phyloP scores from a whole-genome alignment of 53 echinoderm and acorn worm genomes.

The Astropecten irregularis region DNA sequence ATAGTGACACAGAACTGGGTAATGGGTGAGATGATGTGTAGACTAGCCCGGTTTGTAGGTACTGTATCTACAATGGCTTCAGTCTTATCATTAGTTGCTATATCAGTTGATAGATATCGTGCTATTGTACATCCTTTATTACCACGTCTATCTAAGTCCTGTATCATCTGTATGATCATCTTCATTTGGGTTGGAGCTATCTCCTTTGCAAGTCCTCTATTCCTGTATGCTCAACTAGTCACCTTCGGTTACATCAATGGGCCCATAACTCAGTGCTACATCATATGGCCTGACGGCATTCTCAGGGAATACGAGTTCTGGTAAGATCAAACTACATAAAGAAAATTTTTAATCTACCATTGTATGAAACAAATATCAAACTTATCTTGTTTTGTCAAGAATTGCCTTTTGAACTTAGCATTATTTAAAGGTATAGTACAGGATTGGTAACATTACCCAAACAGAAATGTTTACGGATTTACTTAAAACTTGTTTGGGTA shows the following conservation, averaged over 20 bases:
- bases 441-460: no score
- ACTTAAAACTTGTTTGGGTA: no score
- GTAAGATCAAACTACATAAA: no score
- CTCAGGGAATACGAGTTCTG: slow-evolving; percentile 37
- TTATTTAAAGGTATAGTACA: no score
- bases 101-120: slow-evolving; percentile 83
- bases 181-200: slow-evolving; percentile 30
- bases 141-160: slow-evolving; percentile 76
- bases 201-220: slow-evolving; percentile 24
- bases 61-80: slow-evolving; percentile 74
- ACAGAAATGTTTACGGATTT: no score
- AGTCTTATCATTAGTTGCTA: slow-evolving; percentile 78
- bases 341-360: no score
- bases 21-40: slow-evolving; percentile 69
- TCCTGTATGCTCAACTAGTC: slow-evolving; percentile 22
- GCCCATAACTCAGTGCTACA: slow-evolving; percentile 26
- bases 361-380: no score
- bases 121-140: slow-evolving; percentile 89
- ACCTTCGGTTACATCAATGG: slow-evolving; percentile 38
- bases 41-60: slow-evolving; percentile 65
- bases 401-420: no score
- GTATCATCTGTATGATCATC: slow-evolving; percentile 54
- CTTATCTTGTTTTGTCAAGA: no score
- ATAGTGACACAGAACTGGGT: slow-evolving; percentile 78
- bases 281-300: slow-evolving; percentile 56